phyloP scores from a whole-genome alignment of 37 sponge, comb jelly and placozoan species.

The Lycopodina hypogea region DNA sequence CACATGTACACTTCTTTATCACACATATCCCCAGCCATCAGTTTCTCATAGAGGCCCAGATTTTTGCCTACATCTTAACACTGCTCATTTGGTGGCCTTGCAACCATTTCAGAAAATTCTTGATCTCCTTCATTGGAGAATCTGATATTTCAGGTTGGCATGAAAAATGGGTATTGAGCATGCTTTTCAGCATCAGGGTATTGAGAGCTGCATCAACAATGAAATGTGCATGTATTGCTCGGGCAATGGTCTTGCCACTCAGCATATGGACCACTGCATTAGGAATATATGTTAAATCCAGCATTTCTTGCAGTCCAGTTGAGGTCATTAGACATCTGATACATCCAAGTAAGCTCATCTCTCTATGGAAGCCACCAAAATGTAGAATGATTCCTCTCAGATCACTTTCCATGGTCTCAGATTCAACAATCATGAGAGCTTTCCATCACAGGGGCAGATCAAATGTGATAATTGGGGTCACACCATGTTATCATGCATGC shows the following conservation, averaged over 20 bases:
- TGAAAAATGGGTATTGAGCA: constrained; percentile 12
- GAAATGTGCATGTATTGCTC: constrained; percentile 27
- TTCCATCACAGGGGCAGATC: constrained; percentile 59
- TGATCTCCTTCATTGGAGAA: constrained; percentile 7
- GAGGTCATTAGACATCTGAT: no score
- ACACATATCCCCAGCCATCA: not conserved
- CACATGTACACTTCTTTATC: not conserved
- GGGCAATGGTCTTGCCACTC: constrained; percentile 20
- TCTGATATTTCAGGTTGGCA: constrained; percentile 5
- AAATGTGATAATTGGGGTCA: constrained; percentile 39
- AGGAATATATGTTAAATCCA: constrained; percentile 18
- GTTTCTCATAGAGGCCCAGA: not conserved
- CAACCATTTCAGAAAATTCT: no score
- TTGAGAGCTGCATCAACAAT: constrained; percentile 17
- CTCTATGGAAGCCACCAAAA: constrained; percentile 41
- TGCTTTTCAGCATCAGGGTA: no score
- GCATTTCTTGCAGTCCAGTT: no score
- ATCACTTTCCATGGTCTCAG: constrained; percentile 39
- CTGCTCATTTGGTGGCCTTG: not conserved
- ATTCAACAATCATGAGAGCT: constrained; percentile 40
- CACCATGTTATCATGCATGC: constrained; percentile 36
- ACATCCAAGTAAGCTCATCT: constrained; percentile 38
- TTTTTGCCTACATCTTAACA: not conserved
- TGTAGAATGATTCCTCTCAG: constrained; percentile 33
- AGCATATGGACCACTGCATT: constrained; percentile 27